Percentiles rank a stretch among this genome's conserved stretches.
phyloP scores from a whole-genome alignment of 2,888 invertebrate species.

The Aproaerema taeniolella region DNA sequence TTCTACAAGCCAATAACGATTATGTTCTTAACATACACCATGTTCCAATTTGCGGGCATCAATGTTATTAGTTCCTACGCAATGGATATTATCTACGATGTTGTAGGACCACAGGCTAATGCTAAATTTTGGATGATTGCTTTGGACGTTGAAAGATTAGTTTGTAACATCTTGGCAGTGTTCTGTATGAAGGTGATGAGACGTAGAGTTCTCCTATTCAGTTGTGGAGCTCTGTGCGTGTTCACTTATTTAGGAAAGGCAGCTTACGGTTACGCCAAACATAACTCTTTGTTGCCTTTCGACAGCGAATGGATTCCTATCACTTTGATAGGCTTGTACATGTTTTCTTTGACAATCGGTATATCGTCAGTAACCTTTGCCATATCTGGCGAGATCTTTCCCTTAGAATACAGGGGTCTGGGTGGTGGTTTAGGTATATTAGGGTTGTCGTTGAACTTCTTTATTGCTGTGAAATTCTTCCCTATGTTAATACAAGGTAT shows the following conservation, averaged over 20 bases:
- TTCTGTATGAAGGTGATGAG: conserved; percentile 77
- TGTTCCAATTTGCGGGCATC: conserved; percentile 83
- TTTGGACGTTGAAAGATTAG: conserved; percentile 79
- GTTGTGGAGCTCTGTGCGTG: conserved; percentile 77
- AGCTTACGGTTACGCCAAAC: conserved; percentile 52
- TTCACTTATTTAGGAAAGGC: conserved; percentile 76
- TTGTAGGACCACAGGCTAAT: conserved; percentile 78
- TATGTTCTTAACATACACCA: conserved; percentile 79
- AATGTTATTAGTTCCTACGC: conserved; percentile 84
- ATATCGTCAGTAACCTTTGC: conserved; percentile 83
- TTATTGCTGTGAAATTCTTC: conserved; percentile 80
- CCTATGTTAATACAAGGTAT: conserved; percentile 72
- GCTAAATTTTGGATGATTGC: conserved; percentile 80
- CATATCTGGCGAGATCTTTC: conserved; percentile 84
- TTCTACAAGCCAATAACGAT: conserved; percentile 79
- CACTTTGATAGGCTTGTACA: conserved; percentile 70
- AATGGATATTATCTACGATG: conserved; percentile 78
- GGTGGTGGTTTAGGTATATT: conserved; percentile 81
- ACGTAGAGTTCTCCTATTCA: conserved; percentile 77
- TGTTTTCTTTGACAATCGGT: conserved; percentile 77
- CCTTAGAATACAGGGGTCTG: conserved; percentile 78
- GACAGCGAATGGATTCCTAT: conserved; percentile 69
- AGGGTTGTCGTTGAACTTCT: conserved; percentile 80
- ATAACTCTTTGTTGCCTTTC: conserved; percentile 39
- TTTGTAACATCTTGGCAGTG: conserved; percentile 79